phyloP scores from a whole-genome alignment of 2,797 vertebrate genomes.

The Sebastes itinus region DNA sequence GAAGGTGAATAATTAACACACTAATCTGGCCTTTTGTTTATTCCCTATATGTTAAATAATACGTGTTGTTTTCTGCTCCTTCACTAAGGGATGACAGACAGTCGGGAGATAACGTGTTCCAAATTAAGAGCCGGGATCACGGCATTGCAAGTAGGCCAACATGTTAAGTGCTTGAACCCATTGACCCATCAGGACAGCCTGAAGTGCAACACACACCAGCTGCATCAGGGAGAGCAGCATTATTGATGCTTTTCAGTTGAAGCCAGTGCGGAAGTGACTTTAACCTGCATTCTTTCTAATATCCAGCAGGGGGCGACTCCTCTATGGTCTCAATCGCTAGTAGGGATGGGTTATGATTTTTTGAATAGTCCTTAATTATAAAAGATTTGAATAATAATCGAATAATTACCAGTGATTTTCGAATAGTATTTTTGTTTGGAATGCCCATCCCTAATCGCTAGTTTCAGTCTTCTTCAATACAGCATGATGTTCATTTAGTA shows the following conservation, averaged over 20 bases:
- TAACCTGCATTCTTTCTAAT: neutral
- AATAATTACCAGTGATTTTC: too few species aligned
- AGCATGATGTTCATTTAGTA: too few species aligned
- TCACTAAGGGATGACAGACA: neutral
- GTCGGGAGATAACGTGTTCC: neutral
- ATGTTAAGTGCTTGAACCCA: neutral
- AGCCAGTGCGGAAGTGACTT: too few species aligned
- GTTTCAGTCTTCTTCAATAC: too few species aligned
- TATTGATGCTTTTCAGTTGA: neutral
- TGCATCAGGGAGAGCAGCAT: neutral
- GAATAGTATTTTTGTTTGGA: too few species aligned
- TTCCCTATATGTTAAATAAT: neutral
- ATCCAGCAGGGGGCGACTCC: neutral
- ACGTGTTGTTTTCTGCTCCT: neutral
- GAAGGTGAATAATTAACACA: neutral
- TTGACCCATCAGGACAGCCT: neutral
- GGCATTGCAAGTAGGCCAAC: neutral
- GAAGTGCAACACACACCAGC: neutral
- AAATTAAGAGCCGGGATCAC: neutral
- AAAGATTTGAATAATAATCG: too few species aligned
- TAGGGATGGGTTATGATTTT: too few species aligned
- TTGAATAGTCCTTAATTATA: too few species aligned
- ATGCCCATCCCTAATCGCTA: too few species aligned
- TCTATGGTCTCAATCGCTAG: neutral
- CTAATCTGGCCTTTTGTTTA: neutral